A percentile compares a stretch with the other conserved stretches of the same genome.
Conservation (phyloP, 2,888 invertebrate genomes). For the Campoletis raptor region DNA sequence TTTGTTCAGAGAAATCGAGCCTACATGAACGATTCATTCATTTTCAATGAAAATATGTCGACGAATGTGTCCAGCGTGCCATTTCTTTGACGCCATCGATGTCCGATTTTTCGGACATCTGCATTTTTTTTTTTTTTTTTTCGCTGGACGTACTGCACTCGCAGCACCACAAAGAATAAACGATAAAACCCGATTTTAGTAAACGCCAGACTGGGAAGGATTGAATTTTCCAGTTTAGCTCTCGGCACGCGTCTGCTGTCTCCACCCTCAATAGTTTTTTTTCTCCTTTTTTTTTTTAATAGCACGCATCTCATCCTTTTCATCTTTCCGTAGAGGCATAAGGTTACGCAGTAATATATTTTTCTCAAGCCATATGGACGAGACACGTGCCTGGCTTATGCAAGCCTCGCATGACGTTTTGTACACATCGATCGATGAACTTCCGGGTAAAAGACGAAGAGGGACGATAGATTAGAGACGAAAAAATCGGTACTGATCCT, state of each 20-base stretch:
- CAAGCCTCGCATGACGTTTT: slow-evolving; percentile 50
- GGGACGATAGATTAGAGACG: slow-evolving; percentile 40
- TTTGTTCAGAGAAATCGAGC: background rate
- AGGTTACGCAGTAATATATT: slow-evolving; percentile 49
- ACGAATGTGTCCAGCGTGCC: background rate
- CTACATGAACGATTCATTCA: slow-evolving; percentile 1
- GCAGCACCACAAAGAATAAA: background rate
- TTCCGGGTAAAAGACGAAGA: slow-evolving; percentile 72
- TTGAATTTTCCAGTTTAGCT: slow-evolving; percentile 58
- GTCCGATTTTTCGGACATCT: slow-evolving; percentile 68
- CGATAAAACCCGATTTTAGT: slow-evolving; percentile 28
- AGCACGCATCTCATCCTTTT: slow-evolving; percentile 38
- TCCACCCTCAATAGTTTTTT: slow-evolving; percentile 10
- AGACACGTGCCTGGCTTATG: slow-evolving; percentile 63
- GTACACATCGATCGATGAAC: slow-evolving; percentile 64
- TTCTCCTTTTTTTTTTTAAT: background rate
- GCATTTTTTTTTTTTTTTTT: slow-evolving; percentile 63
- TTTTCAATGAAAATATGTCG: background rate
- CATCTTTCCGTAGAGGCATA: slow-evolving; percentile 46
- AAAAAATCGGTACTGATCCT: slow-evolving; percentile 55
- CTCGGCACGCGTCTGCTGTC: slow-evolving; percentile 60
- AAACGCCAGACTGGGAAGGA: slow-evolving; percentile 38
- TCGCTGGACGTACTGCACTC: background rate
- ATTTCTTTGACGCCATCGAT: slow-evolving; percentile 5
- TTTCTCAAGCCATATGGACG: slow-evolving; percentile 53